Evolutionary conservation across 2,888 invertebrate species (phyloP).

Genomic region (Drosophila antonietae): DNA sequence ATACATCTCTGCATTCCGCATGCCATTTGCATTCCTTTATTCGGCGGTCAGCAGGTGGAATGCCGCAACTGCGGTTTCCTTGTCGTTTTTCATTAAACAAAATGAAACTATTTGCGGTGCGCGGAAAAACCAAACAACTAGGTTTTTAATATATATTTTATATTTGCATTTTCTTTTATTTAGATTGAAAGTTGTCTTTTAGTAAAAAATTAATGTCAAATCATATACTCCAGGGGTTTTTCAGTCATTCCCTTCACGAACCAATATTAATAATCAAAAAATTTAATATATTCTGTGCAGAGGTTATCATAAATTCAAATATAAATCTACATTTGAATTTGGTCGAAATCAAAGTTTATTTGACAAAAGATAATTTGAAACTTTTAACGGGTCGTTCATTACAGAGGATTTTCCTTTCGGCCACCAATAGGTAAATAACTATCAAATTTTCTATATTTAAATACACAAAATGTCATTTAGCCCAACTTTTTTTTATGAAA

Average conservation of each 20-base stretch:
- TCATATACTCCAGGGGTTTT: neutral
- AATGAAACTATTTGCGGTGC: slow-evolving; percentile 8
- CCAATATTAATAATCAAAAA: no score
- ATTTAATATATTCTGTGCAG: no score
- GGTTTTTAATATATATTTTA: neutral
- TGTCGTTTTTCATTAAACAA: slow-evolving; percentile 4
- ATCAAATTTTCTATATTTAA: neutral
- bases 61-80: slow-evolving; percentile 10
- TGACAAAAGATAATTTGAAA: no score
- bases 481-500: neutral
- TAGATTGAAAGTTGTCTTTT: neutral
- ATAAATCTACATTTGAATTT: no score
- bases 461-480: neutral
- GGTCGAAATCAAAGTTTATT: no score
- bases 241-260: neutral
- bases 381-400: neutral
- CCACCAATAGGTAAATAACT: neutral
- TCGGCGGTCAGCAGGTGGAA: slow-evolving; percentile 12
- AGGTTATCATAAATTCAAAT: no score
- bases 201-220: neutral
- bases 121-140: neutral
- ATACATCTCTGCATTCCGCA: slow-evolving; percentile 1
- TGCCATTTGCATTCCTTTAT: slow-evolving; percentile 8
- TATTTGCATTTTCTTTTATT: neutral
- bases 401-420: neutral